Base-by-base conservation (phyloP, 2,113 vertebrate species). In the Mastomys natalensis region DNA sequence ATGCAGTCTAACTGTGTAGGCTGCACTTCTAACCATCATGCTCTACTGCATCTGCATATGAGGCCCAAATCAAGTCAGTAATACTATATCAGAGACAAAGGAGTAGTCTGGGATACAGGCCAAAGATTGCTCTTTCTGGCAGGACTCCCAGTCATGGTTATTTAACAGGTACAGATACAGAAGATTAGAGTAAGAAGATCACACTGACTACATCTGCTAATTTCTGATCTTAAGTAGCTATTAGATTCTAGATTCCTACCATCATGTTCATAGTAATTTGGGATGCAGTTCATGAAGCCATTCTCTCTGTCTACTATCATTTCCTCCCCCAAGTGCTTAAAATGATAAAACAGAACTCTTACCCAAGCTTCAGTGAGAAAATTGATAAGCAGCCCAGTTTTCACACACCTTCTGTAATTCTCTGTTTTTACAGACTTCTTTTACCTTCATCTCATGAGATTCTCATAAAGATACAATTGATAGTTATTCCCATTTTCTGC, bases 191-290 rank as follows among this genome's bases (percentile, higher is more conserved):
- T 70, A 68, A 82, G 37, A 93, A 93, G 70, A 95, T 3, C 40
- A 92, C 16, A 85, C 26, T 87, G 60, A 70, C 68, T 43, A 70
- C 19, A 62, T 90, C 53, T 92, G 53, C 70, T 92, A 26, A 92
- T 96, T 95, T 90, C 80, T 92, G 34, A 70, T 87, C 13, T 85
- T 68, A 92, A 89, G 8, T 87, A 58, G 82, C 58, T 90, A 26
- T 74, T 96, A 68, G 87, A 80, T 93, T 55, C 55, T 1, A 15
- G 2, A 87, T 95, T 93, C 51, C 26, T 87, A 73, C 24, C 11
- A 29, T 91, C 3, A 8, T 43, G 26, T 86, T 24, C 76, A 55
- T n/a, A 62, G 48, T 13, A 72, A 45, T 84, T 88, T 87, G 43
- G 58, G 16, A 48, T 51, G 22, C 55, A 91, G 74, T 64, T 93